These are phyloP conservation scores for Pseudoips prasinana DNA, from an alignment of 2,888 invertebrate genomes.

Conservation along the genomic window DNA sequence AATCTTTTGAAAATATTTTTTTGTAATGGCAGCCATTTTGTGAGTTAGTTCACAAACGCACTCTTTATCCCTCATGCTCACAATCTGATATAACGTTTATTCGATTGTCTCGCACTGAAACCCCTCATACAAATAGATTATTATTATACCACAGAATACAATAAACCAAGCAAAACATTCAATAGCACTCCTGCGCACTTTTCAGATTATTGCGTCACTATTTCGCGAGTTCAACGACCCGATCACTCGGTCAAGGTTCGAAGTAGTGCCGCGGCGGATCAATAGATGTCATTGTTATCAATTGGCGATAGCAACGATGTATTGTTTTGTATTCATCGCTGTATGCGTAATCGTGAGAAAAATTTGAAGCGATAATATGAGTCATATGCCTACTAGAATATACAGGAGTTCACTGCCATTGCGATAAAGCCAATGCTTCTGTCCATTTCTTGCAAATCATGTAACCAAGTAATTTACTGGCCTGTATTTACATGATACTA, in stretches of 20 bases:
- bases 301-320: neutral
- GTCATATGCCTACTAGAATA: neutral
- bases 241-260: conserved; percentile 36
- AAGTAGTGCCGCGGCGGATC: conserved; percentile 10
- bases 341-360: neutral
- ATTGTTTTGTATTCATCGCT: neutral
- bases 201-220: conserved; percentile 26
- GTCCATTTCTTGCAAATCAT: too few relatives aligned
- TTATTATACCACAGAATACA: conserved; percentile 3
- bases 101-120: too few relatives aligned
- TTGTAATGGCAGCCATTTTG: too few relatives aligned
- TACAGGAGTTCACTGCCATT: too few relatives aligned
- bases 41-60: too few relatives aligned
- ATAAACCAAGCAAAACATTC: conserved; percentile 20
- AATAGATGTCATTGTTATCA: conserved; percentile 26
- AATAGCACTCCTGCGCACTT: conserved; percentile 25
- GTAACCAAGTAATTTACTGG: too few relatives aligned
- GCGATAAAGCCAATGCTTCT: too few relatives aligned
- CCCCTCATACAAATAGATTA: too few relatives aligned
- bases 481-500: too few relatives aligned
- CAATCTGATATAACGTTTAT: too few relatives aligned
- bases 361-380: neutral
- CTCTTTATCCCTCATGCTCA: too few relatives aligned
- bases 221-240: conserved; percentile 22
- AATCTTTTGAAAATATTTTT: too few relatives aligned